phyloP scores from a whole-genome alignment of 2,888 invertebrate genomes.

The Spodoptera picta region DNA sequence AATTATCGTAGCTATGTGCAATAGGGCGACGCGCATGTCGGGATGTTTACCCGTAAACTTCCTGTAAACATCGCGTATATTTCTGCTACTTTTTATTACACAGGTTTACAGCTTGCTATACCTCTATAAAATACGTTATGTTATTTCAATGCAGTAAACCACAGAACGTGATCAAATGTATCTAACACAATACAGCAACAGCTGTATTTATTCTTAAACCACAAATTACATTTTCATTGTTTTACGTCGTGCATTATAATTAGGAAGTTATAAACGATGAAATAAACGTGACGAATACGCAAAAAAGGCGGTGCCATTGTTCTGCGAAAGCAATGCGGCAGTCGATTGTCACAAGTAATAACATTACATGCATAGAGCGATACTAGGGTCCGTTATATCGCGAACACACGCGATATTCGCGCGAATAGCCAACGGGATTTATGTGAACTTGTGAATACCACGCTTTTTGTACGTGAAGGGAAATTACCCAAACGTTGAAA shows the following conservation, averaged over 20 bases:
- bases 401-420: slow-evolving; percentile 71
- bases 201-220: slow-evolving; percentile 37
- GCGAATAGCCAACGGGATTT: slow-evolving; percentile 67
- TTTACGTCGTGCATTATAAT: slow-evolving; percentile 38
- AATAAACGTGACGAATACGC: slow-evolving; percentile 39
- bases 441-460: slow-evolving; percentile 47
- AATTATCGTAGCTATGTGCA: slow-evolving; percentile 3
- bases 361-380: slow-evolving; percentile 55
- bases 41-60: slow-evolving; percentile 71
- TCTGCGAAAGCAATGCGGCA: slow-evolving; percentile 58
- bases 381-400: slow-evolving; percentile 67
- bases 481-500: slow-evolving; percentile 36
- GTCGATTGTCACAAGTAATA: slow-evolving; percentile 45
- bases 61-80: slow-evolving; percentile 58
- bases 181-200: slow-evolving; percentile 34
- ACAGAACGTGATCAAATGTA: slow-evolving; percentile 51
- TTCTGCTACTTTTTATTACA: slow-evolving; percentile 61
- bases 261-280: slow-evolving; percentile 47
- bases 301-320: slow-evolving; percentile 53
- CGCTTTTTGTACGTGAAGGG: slow-evolving; percentile 28
- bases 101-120: slow-evolving; percentile 41
- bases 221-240: slow-evolving; percentile 48
- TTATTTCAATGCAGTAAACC: slow-evolving; percentile 53
- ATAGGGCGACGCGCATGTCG: slow-evolving; percentile 49
- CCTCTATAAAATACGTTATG: slow-evolving; percentile 48